Base-by-base conservation (phyloP, 2,797 vertebrate species). In the Leucoraja ocellata region DNA sequence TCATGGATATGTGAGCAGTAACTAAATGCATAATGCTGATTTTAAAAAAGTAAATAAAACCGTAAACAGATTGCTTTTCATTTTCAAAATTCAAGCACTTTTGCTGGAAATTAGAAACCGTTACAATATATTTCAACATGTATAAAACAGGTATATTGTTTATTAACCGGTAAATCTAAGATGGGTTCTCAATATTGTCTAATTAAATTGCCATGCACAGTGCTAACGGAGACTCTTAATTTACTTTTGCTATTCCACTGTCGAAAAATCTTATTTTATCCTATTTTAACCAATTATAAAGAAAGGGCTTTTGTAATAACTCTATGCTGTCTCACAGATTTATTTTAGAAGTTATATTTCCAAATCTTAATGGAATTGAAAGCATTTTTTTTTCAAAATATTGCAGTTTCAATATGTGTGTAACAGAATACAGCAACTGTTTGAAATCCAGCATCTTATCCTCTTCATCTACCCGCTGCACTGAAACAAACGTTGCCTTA, bases 401-500 rank as follows among this genome's bases (percentile, higher is more conserved):
- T 32, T 68, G 61, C n/a, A 36, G n/a, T 36, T 88, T 16, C n/a
- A 88, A 92, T 58, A 74, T 91, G 36, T 71, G 21, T 32, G 39
- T 74, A 76, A 7, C 25, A 92, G 36, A 74, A 58, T 71, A 92
- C 73, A 76, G 36, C 46, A 73, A 91, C 36, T 92, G 90, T 58
- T 25, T 74, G 73, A 92, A 92, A 39, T 76, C 90, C 46, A 92
- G 14, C 25, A 14, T 39, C 68, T 76, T 92, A 46, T 92, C 73
- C 68, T 73, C 68, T 92, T 74, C 39, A 76, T 46, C 90, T 28
- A 23, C 90, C 23, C 0, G 65, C 88, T 91, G 88, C 65, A 76
- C 90, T 76, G 84, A 68, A 88, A 92, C 90, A 76, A 76, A 76
- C 11, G 71, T 76, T 92, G 11, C 71, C 90, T 54, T 92, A 76